Conservation (phyloP, 1,140 invertebrate species). For the Micrasema longulum region DNA sequence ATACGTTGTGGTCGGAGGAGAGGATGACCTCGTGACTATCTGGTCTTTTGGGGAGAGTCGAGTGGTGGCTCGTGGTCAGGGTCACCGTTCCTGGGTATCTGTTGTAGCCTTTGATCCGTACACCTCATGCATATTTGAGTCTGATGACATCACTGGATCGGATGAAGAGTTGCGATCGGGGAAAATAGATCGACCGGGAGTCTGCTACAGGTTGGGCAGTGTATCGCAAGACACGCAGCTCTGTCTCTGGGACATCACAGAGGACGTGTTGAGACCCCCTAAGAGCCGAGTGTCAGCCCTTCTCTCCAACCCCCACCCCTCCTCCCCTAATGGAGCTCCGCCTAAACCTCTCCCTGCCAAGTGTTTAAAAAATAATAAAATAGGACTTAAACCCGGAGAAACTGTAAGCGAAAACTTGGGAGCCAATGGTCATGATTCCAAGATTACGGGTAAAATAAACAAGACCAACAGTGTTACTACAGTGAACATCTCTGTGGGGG, state of each 20-base stretch:
- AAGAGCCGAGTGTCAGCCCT: constrained; percentile 63
- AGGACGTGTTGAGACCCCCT: constrained; percentile 87
- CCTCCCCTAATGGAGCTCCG: constrained; percentile 62
- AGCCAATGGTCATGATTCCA: constrained; percentile 37
- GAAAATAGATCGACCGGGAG: constrained; percentile 67
- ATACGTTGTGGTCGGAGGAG: constrained; percentile 96
- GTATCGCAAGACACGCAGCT: constrained; percentile 98
- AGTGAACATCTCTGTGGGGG: constrained; percentile 62
- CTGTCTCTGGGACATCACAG: constrained; percentile 98
- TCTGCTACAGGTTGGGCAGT: constrained; percentile 91
- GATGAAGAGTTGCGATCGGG: constrained; percentile 61
- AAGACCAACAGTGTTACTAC: constrained; percentile 63
- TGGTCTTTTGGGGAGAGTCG: constrained; percentile 94
- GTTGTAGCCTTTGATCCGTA: constrained; percentile 97
- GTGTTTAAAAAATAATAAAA: constrained; percentile 56
- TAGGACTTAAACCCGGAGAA: constrained; percentile 58
- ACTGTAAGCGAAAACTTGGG: constrained; percentile 38
- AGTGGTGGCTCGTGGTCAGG: constrained; percentile 95
- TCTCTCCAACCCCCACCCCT: constrained; percentile 57
- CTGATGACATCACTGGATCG: constrained; percentile 70
- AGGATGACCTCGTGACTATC: constrained; percentile 98
- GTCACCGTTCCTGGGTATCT: constrained; percentile 95
- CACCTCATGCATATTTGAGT: constrained; percentile 68
- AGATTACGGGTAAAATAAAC: constrained; percentile 52
- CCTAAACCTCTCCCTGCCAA: constrained; percentile 55